Percentiles rank a stretch among this genome's conserved stretches.
phyloP scores from a whole-genome alignment of 2,113 vertebrate genomes.

The Sander lucioperca region DNA sequence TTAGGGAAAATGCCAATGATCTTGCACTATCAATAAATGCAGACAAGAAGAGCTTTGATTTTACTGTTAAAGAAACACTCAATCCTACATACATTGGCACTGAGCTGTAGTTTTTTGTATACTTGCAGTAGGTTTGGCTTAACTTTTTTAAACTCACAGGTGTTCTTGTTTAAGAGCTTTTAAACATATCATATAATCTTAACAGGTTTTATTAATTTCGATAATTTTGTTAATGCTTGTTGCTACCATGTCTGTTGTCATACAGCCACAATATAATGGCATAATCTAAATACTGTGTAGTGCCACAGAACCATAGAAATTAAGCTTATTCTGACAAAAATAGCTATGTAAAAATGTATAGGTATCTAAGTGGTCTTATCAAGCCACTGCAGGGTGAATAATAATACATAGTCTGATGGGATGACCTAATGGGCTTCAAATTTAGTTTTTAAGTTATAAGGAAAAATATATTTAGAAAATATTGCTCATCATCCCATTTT shows the following conservation, averaged over 20 bases:
- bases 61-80: not conserved
- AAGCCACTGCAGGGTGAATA: conserved; percentile 12
- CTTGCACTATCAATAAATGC: too few species aligned
- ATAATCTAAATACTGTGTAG: not conserved
- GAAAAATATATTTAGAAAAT: conserved; percentile 30
- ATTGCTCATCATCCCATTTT: conserved; percentile 6
- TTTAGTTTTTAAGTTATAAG: conserved; percentile 29
- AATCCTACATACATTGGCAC: not conserved
- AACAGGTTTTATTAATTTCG: not conserved
- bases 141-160: not conserved
- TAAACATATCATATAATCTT: not conserved
- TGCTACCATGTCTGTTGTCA: not conserved
- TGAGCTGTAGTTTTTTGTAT: not conserved
- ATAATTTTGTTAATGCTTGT: not conserved
- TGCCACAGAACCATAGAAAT: not conserved
- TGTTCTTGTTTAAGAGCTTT: not conserved
- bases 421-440: conserved; percentile 18
- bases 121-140: not conserved
- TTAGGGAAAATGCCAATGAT: not conserved
- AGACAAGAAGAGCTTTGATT: not conserved
- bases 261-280: not conserved
- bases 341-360: not conserved
- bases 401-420: conserved; percentile 30
- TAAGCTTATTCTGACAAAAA: not conserved
- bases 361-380: not conserved